Evolutionary conservation across 2,888 invertebrate genomes (phyloP).

Genomic region (Cantharis rufa): DNA sequence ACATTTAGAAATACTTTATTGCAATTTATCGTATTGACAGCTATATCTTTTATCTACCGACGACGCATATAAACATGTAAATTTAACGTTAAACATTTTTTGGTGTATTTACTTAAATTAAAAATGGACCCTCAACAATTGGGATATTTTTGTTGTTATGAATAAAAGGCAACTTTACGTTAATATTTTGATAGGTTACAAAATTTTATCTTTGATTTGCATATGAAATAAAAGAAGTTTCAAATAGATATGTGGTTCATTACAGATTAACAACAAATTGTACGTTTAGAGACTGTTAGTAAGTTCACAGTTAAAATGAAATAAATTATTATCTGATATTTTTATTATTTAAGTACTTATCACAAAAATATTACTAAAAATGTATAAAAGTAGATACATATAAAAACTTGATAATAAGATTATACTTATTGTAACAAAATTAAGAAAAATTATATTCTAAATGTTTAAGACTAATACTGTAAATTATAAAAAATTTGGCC

Average conservation of each 20-base stretch:
- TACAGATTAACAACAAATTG: not conserved
- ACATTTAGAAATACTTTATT: not conserved
- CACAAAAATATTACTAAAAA: slow-evolving; percentile 4
- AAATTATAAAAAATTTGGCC: not conserved
- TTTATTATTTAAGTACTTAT: slow-evolving; percentile 7
- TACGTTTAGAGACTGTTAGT: slow-evolving; percentile 3
- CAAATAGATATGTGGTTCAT: not conserved
- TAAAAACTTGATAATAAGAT: not conserved
- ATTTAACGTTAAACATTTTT: not conserved
- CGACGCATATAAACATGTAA: not conserved
- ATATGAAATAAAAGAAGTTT: not conserved
- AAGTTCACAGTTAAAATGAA: slow-evolving; percentile 16
- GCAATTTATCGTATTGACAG: not conserved
- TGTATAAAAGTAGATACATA: not conserved
- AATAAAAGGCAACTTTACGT: not conserved
- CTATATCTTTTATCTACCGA: not conserved
- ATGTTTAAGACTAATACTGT: not conserved
- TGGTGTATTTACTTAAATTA: not conserved
- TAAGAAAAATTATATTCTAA: too few species aligned
- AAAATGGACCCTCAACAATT: not conserved
- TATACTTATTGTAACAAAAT: not conserved
- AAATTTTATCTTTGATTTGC: not conserved
- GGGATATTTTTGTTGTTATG: slow-evolving; percentile 2
- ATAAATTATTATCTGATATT: not conserved
- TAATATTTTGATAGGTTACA: not conserved